Percentiles rank a stretch among this genome's conserved stretches.
Evolutionary conservation across 2,113 vertebrate species (phyloP).

Genomic region (Sarotherodon lohbergeri): DNA sequence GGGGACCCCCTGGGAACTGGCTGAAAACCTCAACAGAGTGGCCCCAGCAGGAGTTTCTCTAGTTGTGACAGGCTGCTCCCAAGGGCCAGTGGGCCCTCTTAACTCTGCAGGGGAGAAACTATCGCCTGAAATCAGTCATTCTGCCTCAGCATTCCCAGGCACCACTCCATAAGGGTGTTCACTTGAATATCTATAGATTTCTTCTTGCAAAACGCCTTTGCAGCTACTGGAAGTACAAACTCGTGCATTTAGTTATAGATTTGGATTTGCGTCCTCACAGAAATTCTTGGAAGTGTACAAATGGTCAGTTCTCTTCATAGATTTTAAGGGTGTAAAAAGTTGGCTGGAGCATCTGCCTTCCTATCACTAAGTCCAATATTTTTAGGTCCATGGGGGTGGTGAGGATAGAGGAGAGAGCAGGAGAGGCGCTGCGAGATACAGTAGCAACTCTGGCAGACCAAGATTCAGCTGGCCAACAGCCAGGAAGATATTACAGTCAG

Average conservation of each 20-base stretch:
- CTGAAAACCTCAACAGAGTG: slow-evolving; percentile 70
- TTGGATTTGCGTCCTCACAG: background rate
- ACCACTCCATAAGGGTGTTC: slow-evolving; percentile 2
- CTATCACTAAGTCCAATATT: slow-evolving; percentile 39
- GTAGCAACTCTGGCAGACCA: slow-evolving; percentile 38
- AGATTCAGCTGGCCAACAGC: slow-evolving; percentile 51
- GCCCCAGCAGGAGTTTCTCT: slow-evolving; percentile 72
- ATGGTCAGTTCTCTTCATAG: slow-evolving; percentile 39
- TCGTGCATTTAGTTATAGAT: slow-evolving; percentile 19
- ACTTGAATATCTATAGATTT: slow-evolving; percentile 40
- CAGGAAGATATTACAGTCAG: slow-evolving; percentile 67
- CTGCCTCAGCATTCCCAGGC: slow-evolving; percentile 26
- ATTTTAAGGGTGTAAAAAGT: slow-evolving; percentile 47
- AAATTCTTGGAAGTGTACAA: slow-evolving; percentile 36
- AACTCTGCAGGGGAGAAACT: slow-evolving; percentile 49
- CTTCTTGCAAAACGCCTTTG: slow-evolving; percentile 13
- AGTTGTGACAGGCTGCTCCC: slow-evolving; percentile 66
- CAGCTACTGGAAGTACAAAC: slow-evolving; percentile 26
- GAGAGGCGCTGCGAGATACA: slow-evolving; percentile 41
- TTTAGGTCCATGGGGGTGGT: slow-evolving; percentile 30
- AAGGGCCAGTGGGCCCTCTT: slow-evolving; percentile 54
- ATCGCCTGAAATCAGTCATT: slow-evolving; percentile 59
- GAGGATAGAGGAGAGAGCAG: slow-evolving; percentile 14
- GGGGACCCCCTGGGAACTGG: slow-evolving; percentile 61
- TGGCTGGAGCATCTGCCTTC: slow-evolving; percentile 36